phyloP scores from a whole-genome alignment of 1,140 invertebrate species.

The Hirudo medicinalis region DNA sequence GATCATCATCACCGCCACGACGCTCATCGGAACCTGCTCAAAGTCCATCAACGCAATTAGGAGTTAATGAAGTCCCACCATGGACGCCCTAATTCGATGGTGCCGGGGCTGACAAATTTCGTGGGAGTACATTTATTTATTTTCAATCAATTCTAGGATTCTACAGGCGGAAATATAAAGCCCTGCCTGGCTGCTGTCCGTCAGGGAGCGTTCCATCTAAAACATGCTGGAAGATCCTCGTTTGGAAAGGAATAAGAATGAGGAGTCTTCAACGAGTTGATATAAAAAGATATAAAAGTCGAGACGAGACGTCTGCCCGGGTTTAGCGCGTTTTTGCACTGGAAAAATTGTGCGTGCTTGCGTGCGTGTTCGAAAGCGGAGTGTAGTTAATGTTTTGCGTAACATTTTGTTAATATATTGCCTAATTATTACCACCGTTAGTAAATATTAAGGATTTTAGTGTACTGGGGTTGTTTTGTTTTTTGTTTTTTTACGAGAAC shows the following conservation, averaged over 20 bases:
- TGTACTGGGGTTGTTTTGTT: no score
- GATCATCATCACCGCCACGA: no score
- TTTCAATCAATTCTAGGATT: constrained; percentile 4
- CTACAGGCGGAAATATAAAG: background rate
- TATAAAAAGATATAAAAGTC: constrained; percentile 1
- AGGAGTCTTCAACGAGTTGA: background rate
- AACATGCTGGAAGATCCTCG: background rate
- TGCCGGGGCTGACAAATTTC: background rate
- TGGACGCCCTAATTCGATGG: background rate
- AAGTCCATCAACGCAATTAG: no score
- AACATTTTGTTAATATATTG: no score
- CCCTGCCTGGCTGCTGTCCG: background rate
- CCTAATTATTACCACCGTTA: no score
- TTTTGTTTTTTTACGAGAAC: no score
- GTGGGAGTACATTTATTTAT: background rate
- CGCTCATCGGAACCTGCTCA: no score
- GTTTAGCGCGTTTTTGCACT: no score
- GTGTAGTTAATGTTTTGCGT: no score
- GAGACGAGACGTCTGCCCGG: background rate
- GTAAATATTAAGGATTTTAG: no score
- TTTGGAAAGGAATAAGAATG: background rate
- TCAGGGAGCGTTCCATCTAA: background rate
- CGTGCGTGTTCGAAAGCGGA: background rate
- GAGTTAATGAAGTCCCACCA: no score
- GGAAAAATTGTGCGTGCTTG: no score